Base-by-base conservation (phyloP, 2,113 vertebrate species). In the Pipa parva region DNA sequence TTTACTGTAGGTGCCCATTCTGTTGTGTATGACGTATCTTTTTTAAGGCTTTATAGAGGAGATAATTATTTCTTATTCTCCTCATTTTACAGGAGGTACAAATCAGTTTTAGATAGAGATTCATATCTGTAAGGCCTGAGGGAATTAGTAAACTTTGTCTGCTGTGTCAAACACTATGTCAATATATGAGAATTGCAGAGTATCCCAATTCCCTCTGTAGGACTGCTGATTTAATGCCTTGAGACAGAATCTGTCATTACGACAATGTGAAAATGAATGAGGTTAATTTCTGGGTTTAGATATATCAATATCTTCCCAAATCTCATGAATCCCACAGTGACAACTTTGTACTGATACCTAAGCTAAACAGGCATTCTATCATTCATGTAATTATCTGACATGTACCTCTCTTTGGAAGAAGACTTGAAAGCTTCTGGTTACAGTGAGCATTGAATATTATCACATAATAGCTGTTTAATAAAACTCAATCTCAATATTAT, bases 201-300 rank as follows among this genome's bases (percentile, higher is more conserved):
- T 78, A 74, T 90, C 80, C 81, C 81, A 73, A 79, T 78, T 78
- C 77, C 82, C 62, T 50, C 58, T 48, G 31, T 68, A 68, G 78
- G 70, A 71, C 64, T 81, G 83, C 83, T 86, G 82, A 86, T 89
- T 85, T 77, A 76, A 76, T 76, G 84, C 80, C 85, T 80, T 78
- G 79, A 83, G 81, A 87, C 60, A 60, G 72, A 68, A 76, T 77
- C 80, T 89, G 84, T 81, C 83, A 86, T 89, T 85, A 88, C 78
- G 78, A 84, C 77, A 83, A 82, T 81, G 64, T 80, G 85, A 80
- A 88, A 90, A 92, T 85, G 85, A 90, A 88, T 79, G 84, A 87
- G 85, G 80, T 83, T 87, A 85, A 83, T 92, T 90, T 89, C 80
- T 80, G 80, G 81, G 74, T 83, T 59, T 79, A 82, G 83, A 86